Conservation (phyloP, 2,888 invertebrate genomes). For the Entomobrya proxima region DNA sequence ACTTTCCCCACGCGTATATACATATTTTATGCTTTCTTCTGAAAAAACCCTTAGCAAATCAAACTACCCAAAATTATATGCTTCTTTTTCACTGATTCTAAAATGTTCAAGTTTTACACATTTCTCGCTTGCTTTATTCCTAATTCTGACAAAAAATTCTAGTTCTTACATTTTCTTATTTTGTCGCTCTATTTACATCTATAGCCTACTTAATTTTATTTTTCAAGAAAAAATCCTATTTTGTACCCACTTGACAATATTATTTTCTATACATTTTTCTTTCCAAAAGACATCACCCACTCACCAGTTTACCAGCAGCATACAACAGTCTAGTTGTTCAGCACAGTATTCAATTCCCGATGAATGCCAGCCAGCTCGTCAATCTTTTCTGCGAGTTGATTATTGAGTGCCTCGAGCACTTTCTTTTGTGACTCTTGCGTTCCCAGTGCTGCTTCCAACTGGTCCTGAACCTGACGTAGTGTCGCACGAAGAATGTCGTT, state of each 20-base stretch:
- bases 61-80: background rate
- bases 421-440: constrained; percentile 89
- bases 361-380: constrained; percentile 86
- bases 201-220: no score
- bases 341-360: constrained; percentile 88
- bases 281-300: background rate
- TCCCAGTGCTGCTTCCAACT: constrained; percentile 86
- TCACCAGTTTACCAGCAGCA: background rate
- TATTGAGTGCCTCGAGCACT: constrained; percentile 88
- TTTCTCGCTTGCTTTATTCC: background rate
- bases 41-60: background rate
- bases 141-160: background rate
- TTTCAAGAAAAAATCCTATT: no score
- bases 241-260: background rate
- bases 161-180: background rate
- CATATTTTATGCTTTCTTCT: background rate
- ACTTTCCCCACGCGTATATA: background rate
- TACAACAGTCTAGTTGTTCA: constrained; percentile 83
- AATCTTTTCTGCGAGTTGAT: constrained; percentile 88
- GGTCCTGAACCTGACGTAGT: constrained; percentile 82
- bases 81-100: no score
- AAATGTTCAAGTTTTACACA: no score
- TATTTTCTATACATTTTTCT: background rate
- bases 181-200: background rate
- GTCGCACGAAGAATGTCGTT: constrained; percentile 73